Conservation (phyloP, 2,113 vertebrate genomes). For the Columba janthina region DNA sequence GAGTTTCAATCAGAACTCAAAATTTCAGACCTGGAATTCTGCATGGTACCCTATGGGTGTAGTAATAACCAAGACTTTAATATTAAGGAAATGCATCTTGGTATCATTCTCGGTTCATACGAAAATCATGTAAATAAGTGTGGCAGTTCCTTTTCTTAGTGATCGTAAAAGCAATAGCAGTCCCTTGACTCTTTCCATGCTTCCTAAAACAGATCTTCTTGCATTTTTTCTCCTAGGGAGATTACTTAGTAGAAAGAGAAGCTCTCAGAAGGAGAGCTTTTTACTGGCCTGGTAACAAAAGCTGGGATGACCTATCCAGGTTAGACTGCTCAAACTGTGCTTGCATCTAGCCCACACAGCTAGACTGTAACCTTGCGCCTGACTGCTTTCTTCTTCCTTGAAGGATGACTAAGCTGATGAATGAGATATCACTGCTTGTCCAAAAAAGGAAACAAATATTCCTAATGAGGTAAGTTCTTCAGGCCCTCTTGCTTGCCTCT, state of each 20-base stretch:
- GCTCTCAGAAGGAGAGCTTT: neutral
- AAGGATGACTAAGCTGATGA: conserved; percentile 21
- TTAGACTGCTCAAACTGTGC: neutral
- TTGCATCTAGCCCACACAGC: neutral
- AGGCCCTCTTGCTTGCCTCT: neutral
- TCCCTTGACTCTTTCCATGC: neutral
- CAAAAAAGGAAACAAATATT: conserved; percentile 11
- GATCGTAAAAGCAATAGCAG: neutral
- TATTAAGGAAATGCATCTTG: neutral
- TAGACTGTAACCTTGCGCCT: neutral
- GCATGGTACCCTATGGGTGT: neutral
- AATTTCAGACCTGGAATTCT: neutral
- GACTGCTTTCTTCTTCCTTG: neutral
- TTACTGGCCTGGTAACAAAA: neutral
- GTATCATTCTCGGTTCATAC: neutral
- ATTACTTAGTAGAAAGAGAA: neutral
- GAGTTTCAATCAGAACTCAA: neutral
- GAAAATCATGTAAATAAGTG: neutral
- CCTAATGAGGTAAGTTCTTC: neutral
- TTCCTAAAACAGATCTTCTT: neutral
- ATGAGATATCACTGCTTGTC: neutral
- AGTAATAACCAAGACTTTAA: neutral
- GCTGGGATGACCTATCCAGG: neutral
- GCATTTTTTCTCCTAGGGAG: neutral
- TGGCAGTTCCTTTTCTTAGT: neutral